phyloP scores from a whole-genome alignment of 2,113 vertebrate species.

The Urocynchramus pylzowi region DNA sequence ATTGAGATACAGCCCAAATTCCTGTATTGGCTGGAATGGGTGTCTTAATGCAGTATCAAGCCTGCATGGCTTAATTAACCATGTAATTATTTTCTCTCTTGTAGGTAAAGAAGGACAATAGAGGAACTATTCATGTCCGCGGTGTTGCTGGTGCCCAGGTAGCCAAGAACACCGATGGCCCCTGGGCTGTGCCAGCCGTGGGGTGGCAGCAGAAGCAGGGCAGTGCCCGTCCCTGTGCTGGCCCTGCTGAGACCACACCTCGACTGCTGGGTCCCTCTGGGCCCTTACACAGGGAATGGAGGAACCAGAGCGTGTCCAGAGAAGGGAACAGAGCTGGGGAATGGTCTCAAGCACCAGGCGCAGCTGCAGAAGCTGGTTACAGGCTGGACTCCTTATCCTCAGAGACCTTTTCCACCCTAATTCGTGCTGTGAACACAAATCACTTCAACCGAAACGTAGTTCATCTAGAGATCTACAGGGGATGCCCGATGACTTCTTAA shows the following conservation, averaged over 20 bases:
- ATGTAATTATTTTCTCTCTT: accelerated
- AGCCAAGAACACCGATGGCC: accelerated
- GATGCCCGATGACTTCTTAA: accelerated
- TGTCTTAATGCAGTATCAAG: accelerated
- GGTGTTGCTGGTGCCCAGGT: background rate
- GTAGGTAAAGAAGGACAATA: accelerated
- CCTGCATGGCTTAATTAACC: background rate
- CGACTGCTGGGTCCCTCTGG: accelerated
- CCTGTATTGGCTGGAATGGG: accelerated
- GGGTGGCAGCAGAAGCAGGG: background rate
- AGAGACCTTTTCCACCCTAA: accelerated
- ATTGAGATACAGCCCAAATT: background rate
- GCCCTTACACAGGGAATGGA: accelerated
- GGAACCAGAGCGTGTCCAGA: accelerated
- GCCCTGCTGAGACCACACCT: no score
- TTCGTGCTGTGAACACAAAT: accelerated
- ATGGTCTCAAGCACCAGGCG: accelerated
- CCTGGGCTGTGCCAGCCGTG: background rate
- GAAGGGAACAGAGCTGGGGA: accelerated
- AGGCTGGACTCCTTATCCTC: accelerated
- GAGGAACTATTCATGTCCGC: accelerated
- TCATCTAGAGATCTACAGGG: accelerated
- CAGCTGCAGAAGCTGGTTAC: accelerated
- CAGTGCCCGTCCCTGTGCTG: background rate
- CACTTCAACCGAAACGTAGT: accelerated